Evolutionary conservation across 2,113 vertebrate species (phyloP).

Genomic region (Microcebus jonahi): DNA sequence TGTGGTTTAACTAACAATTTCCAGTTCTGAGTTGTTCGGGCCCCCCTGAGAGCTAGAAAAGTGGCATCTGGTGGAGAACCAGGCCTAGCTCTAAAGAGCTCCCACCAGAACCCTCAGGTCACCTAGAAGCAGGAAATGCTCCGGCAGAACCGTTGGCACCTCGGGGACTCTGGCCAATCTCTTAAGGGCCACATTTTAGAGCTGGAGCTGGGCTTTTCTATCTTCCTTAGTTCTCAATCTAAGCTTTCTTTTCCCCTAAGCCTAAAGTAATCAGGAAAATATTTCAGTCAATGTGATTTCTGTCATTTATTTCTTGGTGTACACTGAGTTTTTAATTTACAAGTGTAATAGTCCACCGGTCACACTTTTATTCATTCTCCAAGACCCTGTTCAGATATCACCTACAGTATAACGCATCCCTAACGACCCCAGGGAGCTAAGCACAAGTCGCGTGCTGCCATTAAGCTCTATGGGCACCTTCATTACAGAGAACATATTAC

Average conservation of each 20-base stretch:
- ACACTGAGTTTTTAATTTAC: background rate
- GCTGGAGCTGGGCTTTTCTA: background rate
- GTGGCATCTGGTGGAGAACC: background rate
- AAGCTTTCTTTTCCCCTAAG: background rate
- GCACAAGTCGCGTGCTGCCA: no score
- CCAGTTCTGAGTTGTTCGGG: conserved; percentile 58
- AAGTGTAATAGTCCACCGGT: background rate
- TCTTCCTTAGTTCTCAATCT: background rate
- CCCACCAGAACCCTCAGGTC: conserved; percentile 38
- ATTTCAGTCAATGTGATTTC: background rate
- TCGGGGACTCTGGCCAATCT: background rate
- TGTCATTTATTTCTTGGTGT: background rate
- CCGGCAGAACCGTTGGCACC: background rate
- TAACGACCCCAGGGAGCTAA: no score
- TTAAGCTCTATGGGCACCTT: background rate
- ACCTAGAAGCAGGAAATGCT: background rate
- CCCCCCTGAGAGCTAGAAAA: conserved; percentile 25
- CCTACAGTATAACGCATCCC: background rate
- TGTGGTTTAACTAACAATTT: conserved; percentile 71
- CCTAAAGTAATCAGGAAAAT: background rate
- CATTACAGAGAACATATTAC: background rate
- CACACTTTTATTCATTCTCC: background rate
- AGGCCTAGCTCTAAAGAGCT: background rate
- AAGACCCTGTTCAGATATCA: background rate
- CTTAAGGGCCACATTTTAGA: background rate